These are phyloP conservation scores for Typhlomys cinereus DNA, from an alignment of 2,113 vertebrate species.

Conservation along the genomic window DNA sequence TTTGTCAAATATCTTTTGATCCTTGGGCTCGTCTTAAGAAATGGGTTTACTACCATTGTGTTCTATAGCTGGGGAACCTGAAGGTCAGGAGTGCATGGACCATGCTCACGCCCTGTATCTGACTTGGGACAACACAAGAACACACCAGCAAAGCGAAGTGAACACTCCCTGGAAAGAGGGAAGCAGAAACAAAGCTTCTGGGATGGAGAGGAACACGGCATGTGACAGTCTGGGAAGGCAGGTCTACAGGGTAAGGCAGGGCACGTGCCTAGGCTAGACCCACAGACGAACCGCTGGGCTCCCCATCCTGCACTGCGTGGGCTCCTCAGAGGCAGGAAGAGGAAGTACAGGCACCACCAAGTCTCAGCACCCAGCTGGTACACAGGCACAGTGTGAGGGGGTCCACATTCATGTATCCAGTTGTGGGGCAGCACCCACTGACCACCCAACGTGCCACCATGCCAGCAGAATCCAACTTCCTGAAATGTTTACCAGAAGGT, in stretches of 20 bases:
- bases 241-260: neutral
- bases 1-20: neutral
- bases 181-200: neutral
- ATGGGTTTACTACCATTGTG: neutral
- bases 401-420: conserved; percentile 67
- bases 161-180: neutral
- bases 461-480: conserved; percentile 79
- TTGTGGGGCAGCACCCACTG: conserved; percentile 71
- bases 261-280: neutral
- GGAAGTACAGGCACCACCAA: neutral
- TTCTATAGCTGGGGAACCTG: neutral
- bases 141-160: neutral
- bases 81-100: neutral
- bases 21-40: neutral
- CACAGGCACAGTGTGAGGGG: conserved; percentile 11
- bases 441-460: conserved; percentile 70
- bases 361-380: neutral
- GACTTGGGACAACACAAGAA: neutral
- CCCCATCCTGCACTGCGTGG: neutral
- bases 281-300: rapidly evolving
- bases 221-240: neutral
- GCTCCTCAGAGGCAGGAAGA: neutral
- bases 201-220: neutral
- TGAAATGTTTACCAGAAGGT: conserved; percentile 82
- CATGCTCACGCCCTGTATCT: neutral